Percentiles rank a stretch among this genome's conserved stretches.
These are phyloP conservation scores for Ophion obscuratus DNA, from an alignment of 2,888 invertebrate species.

Conservation along the genomic window DNA sequence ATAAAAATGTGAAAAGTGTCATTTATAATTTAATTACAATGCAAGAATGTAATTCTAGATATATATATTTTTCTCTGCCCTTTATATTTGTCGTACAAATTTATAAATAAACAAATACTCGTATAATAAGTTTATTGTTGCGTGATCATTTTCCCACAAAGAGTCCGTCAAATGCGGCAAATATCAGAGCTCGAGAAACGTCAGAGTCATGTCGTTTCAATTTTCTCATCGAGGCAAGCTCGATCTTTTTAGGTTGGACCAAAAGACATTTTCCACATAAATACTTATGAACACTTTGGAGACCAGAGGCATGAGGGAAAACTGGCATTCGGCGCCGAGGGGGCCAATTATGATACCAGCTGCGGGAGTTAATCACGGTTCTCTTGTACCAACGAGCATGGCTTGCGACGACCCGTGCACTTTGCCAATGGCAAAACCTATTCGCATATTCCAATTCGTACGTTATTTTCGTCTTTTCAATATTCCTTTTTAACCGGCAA, in stretches of 20 bases:
- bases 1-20: constrained; percentile 18
- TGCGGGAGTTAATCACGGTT: constrained; percentile 44
- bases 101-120: constrained; percentile 55
- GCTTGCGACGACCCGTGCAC: constrained; percentile 62
- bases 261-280: not conserved
- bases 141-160: not conserved
- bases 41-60: constrained; percentile 20
- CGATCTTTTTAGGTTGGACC: constrained; percentile 16
- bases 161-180: constrained; percentile 35
- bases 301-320: constrained; percentile 31
- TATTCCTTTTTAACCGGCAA: not conserved
- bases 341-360: constrained; percentile 50
- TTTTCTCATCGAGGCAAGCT: constrained; percentile 18
- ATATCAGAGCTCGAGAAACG: constrained; percentile 58
- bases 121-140: not conserved
- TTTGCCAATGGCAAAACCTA: constrained; percentile 74
- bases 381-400: constrained; percentile 48
- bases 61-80: constrained; percentile 20
- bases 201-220: constrained; percentile 32
- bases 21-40: constrained; percentile 24
- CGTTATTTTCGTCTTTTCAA: constrained; percentile 55
- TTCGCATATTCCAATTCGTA: constrained; percentile 77
- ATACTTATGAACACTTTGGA: constrained; percentile 14
- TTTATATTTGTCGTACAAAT: constrained; percentile 46
- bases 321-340: constrained; percentile 50